Conservation (phyloP, 2,113 vertebrate genomes). For the Butastur rufipennis region DNA sequence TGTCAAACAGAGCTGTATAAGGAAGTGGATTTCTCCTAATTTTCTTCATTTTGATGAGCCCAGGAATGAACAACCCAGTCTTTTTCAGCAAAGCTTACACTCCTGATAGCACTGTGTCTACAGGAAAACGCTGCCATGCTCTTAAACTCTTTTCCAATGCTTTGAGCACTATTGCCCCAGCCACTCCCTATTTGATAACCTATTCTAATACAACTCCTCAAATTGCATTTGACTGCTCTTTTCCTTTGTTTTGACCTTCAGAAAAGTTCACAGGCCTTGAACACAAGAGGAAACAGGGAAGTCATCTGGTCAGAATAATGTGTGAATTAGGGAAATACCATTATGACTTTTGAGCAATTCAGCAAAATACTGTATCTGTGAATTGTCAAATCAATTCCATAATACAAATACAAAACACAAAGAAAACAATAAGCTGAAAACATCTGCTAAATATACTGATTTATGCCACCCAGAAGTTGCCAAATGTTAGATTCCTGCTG, state of each 20-base stretch:
- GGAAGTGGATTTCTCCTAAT: neutral
- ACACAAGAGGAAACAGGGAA: neutral
- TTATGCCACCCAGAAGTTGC: conserved; percentile 6
- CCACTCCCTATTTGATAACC: neutral
- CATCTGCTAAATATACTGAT: conserved; percentile 12
- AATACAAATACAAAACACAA: neutral
- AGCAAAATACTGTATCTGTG: neutral
- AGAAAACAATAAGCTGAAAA: neutral
- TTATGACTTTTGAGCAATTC: neutral
- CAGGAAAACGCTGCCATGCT: neutral
- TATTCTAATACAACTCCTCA: neutral
- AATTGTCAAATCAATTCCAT: neutral
- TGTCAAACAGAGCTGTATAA: neutral
- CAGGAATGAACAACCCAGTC: neutral
- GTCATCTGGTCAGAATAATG: neutral
- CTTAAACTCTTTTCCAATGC: neutral
- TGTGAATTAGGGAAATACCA: neutral
- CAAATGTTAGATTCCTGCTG: neutral
- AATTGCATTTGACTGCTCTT: neutral
- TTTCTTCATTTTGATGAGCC: neutral
- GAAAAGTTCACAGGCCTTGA: neutral
- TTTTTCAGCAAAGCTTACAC: neutral
- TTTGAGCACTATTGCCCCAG: neutral
- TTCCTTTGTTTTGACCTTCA: neutral
- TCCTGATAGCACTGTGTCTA: neutral